Percentiles rank a stretch among this genome's conserved stretches.
Evolutionary conservation across 2,888 invertebrate species (phyloP).

Genomic region (Zele albiditarsus): DNA sequence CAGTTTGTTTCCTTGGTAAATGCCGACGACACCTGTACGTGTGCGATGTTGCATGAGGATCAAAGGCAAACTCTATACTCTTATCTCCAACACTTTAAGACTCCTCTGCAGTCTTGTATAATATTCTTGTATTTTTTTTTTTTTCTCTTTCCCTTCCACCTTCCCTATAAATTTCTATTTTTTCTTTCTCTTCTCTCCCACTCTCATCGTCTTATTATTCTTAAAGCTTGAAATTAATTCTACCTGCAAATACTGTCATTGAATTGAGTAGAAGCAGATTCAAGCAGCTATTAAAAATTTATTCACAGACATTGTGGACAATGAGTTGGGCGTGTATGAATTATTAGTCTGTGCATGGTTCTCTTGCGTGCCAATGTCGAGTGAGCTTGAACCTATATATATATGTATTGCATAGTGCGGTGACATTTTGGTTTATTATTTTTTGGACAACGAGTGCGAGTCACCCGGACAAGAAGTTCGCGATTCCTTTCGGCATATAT

Average conservation of each 20-base stretch:
- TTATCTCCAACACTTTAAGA: slow-evolving; percentile 41
- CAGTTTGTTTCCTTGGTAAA: slow-evolving; percentile 23
- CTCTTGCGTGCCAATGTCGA: slow-evolving; percentile 17
- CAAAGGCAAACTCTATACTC: slow-evolving; percentile 5
- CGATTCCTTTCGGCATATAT: slow-evolving; percentile 39
- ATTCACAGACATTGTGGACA: slow-evolving; percentile 38
- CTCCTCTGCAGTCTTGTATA: not conserved
- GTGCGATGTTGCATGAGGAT: slow-evolving; percentile 1
- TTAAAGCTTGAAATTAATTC: not conserved
- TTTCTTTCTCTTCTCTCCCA: not conserved
- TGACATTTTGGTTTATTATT: slow-evolving; percentile 5
- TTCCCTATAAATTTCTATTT: not conserved
- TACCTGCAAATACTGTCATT: too few relatives aligned
- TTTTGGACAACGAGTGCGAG: slow-evolving; percentile 32
- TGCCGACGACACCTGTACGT: slow-evolving; percentile 26
- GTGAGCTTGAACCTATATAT: slow-evolving; percentile 8
- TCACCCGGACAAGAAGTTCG: slow-evolving; percentile 10
- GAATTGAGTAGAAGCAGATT: too few relatives aligned
- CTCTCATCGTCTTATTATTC: not conserved
- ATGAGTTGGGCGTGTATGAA: slow-evolving; percentile 56
- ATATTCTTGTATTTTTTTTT: not conserved
- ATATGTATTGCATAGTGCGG: slow-evolving; percentile 2
- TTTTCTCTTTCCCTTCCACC: not conserved
- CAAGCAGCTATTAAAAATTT: not conserved
- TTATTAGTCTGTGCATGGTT: slow-evolving; percentile 46